A percentile compares a stretch with the other conserved stretches of the same genome.
These are phyloP conservation scores for Heliconius hewitsoni DNA, from an alignment of 1,140 invertebrate genomes.

Conservation along the genomic window DNA sequence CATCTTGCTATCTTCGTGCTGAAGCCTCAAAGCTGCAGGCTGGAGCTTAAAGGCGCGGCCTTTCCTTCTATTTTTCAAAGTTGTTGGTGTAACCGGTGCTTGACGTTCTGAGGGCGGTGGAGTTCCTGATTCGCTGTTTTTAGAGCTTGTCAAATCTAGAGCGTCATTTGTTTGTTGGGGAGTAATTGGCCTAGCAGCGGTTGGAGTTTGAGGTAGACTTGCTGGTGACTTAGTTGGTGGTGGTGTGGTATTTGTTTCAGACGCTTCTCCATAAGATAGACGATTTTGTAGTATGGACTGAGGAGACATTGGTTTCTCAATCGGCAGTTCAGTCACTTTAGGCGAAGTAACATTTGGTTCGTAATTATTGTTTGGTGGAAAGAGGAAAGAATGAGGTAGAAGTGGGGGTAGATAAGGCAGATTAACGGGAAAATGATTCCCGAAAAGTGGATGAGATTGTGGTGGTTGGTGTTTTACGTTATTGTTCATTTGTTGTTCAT, in stretches of 20 bases:
- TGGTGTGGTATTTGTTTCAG: conserved; percentile 46
- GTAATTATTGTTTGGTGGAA: conserved; percentile 76
- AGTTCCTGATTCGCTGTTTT: conserved; percentile 64
- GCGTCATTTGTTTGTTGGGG: conserved; percentile 71
- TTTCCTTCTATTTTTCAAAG: conserved; percentile 87
- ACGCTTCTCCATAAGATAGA: conserved; percentile 56
- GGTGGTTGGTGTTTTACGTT: conserved; percentile 53
- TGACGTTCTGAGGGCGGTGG: conserved; percentile 56
- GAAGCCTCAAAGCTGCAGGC: conserved; percentile 78
- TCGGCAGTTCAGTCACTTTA: conserved; percentile 42
- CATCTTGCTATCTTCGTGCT: conserved; percentile 73
- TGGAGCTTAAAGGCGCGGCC: conserved; percentile 90
- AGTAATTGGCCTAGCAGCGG: conserved; percentile 42
- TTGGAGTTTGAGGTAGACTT: conserved; percentile 63
- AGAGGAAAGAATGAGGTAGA: conserved; percentile 72
- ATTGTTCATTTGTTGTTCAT: conserved; percentile 54
- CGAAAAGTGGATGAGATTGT: conserved; percentile 69
- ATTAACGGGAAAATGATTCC: conserved; percentile 72
- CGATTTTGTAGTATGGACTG: conserved; percentile 68
- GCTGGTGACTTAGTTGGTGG: conserved; percentile 61
- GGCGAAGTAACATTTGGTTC: conserved; percentile 59
- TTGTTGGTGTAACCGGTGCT: conserved; percentile 64
- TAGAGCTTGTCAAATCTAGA: conserved; percentile 83
- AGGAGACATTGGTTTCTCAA: conserved; percentile 53
- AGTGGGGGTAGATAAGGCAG: conserved; percentile 72